Conservation (phyloP, 2,113 vertebrate species). For the Candoia aspera region DNA sequence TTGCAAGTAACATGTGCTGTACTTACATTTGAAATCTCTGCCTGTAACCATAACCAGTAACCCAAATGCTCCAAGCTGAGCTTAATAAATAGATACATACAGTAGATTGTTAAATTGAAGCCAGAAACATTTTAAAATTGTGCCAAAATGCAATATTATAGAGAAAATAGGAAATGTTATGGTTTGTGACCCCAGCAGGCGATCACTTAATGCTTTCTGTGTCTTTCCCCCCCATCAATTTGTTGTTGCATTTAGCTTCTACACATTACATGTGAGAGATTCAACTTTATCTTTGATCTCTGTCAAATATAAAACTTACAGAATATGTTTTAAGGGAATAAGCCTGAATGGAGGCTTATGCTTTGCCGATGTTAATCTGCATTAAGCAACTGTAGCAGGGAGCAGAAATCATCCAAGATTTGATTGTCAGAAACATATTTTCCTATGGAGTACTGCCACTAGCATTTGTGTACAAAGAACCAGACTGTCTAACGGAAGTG, state of each 20-base stretch:
- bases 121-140: not conserved
- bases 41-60: not conserved
- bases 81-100: not conserved
- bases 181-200: not conserved
- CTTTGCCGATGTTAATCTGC: conserved; percentile 14
- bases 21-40: not conserved
- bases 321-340: not conserved
- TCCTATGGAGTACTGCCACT: conserved; percentile 29
- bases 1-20: not conserved
- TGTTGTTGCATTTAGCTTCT: conserved; percentile 12
- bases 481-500: conserved; percentile 6
- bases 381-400: not conserved
- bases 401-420: not conserved
- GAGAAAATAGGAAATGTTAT: not conserved
- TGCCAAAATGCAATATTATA: not conserved
- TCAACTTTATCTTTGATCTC: not conserved
- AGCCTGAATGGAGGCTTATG: not conserved
- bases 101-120: not conserved
- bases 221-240: not conserved
- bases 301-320: not conserved
- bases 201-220: not conserved
- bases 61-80: not conserved
- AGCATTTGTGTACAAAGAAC: conserved; percentile 19
- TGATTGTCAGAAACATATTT: conserved; percentile 37
- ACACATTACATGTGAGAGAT: not conserved